phyloP scores from a whole-genome alignment of 1,140 invertebrate species.

The Microplitis demolitor region DNA sequence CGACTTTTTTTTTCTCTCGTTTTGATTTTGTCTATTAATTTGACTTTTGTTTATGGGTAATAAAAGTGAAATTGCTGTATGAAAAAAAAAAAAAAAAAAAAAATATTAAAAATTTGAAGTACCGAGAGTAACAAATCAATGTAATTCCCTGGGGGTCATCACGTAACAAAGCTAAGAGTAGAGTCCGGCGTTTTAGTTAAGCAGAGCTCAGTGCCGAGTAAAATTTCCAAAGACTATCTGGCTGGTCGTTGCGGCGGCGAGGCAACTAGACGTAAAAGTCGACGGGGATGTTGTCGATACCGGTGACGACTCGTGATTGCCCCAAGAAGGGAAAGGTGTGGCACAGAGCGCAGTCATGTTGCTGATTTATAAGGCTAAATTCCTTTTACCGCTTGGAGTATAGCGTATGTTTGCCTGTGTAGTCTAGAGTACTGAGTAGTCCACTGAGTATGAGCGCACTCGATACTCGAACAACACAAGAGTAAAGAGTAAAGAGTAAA shows the following conservation, averaged over 20 bases:
- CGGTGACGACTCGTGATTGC: slow-evolving; percentile 56
- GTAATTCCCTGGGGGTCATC: slow-evolving; percentile 26
- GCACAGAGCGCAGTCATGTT: slow-evolving; percentile 55
- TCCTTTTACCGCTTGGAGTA: slow-evolving; percentile 40
- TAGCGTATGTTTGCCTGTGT: background rate
- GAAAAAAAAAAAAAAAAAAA: background rate
- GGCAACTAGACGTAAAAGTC: slow-evolving; percentile 7
- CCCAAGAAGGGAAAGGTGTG: slow-evolving; percentile 63
- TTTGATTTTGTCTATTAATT: too few species aligned
- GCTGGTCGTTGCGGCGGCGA: background rate
- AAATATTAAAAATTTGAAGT: slow-evolving; percentile 7
- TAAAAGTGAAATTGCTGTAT: background rate
- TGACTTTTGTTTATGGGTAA: background rate
- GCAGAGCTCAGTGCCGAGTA: background rate
- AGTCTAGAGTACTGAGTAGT: too few species aligned
- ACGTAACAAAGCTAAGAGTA: slow-evolving; percentile 26
- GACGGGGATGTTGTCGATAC: slow-evolving; percentile 36
- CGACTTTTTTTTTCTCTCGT: too few species aligned
- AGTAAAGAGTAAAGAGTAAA: too few species aligned
- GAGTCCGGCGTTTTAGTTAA: background rate
- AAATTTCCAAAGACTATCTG: too few species aligned
- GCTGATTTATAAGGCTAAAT: slow-evolving; percentile 63
- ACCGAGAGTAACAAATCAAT: background rate
- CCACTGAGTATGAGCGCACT: background rate
- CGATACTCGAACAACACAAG: too few species aligned